These are phyloP conservation scores for Sinotaia quadrata DNA, from an alignment of 2,888 invertebrate species.

Conservation along the genomic window DNA sequence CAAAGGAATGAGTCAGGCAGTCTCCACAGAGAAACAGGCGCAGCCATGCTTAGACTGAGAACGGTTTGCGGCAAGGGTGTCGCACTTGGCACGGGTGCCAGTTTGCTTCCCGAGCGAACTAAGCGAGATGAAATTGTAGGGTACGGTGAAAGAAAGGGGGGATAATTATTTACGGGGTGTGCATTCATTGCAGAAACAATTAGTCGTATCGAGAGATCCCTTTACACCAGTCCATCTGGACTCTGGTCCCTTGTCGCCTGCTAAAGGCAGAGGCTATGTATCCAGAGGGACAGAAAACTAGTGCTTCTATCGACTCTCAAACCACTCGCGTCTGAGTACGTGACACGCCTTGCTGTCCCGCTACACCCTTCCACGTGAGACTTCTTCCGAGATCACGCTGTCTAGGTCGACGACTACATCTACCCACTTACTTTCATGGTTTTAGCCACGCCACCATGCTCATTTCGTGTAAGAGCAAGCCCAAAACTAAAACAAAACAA, in stretches of 20 bases:
- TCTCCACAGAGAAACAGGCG: not conserved
- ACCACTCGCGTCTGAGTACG: too few species aligned
- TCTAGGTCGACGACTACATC: too few species aligned
- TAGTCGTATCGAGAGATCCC: constrained; percentile 29
- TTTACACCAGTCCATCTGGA: constrained; percentile 30
- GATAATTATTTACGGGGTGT: constrained; percentile 25
- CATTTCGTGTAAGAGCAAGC: too few species aligned
- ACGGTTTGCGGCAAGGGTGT: not conserved
- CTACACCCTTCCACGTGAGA: too few species aligned
- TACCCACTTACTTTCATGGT: too few species aligned
- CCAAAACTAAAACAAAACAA: too few species aligned
- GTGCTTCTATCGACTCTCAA: too few species aligned
- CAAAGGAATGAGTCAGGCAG: constrained; percentile 6
- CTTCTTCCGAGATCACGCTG: too few species aligned
- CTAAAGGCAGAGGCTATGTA: too few species aligned
- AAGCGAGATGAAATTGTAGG: constrained; percentile 18
- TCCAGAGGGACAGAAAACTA: too few species aligned
- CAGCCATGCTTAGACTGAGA: not conserved
- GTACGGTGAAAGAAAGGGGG: constrained; percentile 15
- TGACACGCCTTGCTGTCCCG: too few species aligned
- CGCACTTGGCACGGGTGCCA: constrained; percentile 1
- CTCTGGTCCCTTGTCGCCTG: not conserved
- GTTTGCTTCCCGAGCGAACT: not conserved
- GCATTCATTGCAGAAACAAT: constrained; percentile 31
- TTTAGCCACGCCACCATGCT: too few species aligned